Conservation (phyloP, 2,888 invertebrate genomes). For the Anagyrus pseudococci region DNA sequence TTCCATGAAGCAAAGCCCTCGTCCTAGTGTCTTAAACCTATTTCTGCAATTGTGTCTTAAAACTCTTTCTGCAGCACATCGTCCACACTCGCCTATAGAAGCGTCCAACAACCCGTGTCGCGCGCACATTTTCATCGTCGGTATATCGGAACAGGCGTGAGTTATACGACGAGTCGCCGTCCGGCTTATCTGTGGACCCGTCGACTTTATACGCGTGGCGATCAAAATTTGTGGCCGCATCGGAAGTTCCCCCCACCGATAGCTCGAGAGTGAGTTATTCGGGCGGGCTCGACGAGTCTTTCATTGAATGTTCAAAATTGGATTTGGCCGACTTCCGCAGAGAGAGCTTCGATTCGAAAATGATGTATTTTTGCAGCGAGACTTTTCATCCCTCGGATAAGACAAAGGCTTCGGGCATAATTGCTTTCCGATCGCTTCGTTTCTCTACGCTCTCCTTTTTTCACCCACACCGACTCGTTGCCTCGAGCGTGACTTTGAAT, state of each 20-base stretch:
- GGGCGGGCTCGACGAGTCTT: constrained; percentile 21
- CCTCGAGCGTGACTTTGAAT: no score
- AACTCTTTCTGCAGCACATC: no score
- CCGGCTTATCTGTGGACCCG: constrained; percentile 13
- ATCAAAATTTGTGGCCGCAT: constrained; percentile 28
- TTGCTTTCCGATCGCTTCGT: constrained; percentile 27
- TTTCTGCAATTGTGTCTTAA: no score
- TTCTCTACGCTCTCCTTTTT: no score
- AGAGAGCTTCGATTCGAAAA: constrained; percentile 21
- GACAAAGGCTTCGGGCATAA: constrained; percentile 13
- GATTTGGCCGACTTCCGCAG: constrained; percentile 30
- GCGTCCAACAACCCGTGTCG: no score
- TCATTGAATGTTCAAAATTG: constrained; percentile 30
- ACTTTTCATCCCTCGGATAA: background rate
- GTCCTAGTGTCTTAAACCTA: no score
- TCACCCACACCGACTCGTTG: no score
- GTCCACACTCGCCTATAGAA: no score
- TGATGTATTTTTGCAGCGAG: constrained; percentile 18
- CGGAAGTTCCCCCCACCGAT: constrained; percentile 30
- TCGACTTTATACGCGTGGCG: background rate
- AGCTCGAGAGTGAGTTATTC: constrained; percentile 35
- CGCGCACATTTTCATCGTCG: constrained; percentile 27
- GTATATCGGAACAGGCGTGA: constrained; percentile 3
- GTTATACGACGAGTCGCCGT: constrained; percentile 11
- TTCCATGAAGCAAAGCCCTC: no score